Percentiles rank a stretch among this genome's conserved stretches.
Conservation (phyloP, 2,113 vertebrate genomes). For the Pterocles gutturalis region DNA sequence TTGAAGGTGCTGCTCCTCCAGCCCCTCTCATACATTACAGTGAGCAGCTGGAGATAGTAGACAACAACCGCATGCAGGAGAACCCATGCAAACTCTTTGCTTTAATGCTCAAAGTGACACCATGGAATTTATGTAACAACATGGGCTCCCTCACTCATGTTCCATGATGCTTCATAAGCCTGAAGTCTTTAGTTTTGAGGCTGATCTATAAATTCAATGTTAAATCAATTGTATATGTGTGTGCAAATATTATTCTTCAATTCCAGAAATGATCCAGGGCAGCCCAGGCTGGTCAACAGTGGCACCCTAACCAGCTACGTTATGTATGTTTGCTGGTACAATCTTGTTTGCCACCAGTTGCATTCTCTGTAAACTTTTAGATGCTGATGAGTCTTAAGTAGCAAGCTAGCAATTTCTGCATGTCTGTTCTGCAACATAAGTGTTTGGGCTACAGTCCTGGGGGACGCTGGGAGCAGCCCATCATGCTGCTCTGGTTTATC, state of each 20-base stretch:
- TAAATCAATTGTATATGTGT: not conserved
- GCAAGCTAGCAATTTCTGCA: not conserved
- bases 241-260: not conserved
- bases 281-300: not conserved
- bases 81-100: not conserved
- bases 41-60: not conserved
- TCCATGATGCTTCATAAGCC: not conserved
- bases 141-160: not conserved
- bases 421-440: not conserved
- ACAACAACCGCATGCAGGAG: not conserved
- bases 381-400: not conserved
- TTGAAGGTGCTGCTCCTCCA: not conserved
- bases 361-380: not conserved
- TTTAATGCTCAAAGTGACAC: not conserved
- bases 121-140: not conserved
- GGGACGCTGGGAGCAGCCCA: not conserved
- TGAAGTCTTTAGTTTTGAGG: not conserved
- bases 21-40: not conserved
- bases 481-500: not conserved
- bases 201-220: not conserved
- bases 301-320: not conserved
- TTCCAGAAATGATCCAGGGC: not conserved
- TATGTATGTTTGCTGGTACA: fast-evolving
- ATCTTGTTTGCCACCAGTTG: fast-evolving
- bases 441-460: not conserved